Percentiles rank a stretch among this genome's conserved stretches.
Conservation (phyloP, 2,113 vertebrate genomes). For the Sigmodon hispidus region DNA sequence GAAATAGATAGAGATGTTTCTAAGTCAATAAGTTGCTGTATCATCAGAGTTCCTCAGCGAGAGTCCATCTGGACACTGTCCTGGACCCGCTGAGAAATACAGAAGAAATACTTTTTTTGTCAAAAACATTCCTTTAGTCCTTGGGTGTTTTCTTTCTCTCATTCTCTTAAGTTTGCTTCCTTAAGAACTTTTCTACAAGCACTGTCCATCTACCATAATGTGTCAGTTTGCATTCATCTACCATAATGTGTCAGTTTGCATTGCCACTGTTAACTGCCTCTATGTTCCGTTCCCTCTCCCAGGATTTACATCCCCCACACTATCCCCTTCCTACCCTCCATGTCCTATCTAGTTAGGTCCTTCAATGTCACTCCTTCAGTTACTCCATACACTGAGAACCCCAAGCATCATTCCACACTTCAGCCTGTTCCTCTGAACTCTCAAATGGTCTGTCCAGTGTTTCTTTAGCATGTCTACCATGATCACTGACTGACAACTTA, state of each 20-base stretch:
- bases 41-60: slow-evolving; percentile 90
- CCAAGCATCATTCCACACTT: not conserved
- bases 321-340: not conserved
- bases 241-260: not conserved
- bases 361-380: not conserved
- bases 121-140: slow-evolving; percentile 86
- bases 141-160: slow-evolving; percentile 72
- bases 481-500: too few relatives aligned
- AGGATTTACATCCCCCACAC: not conserved
- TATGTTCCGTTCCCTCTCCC: not conserved
- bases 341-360: not conserved
- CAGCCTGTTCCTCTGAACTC: not conserved
- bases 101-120: slow-evolving; percentile 86
- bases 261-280: not conserved
- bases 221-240: not conserved
- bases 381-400: not conserved
- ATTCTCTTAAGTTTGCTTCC: not conserved
- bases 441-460: not conserved
- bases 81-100: slow-evolving; percentile 90
- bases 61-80: slow-evolving; percentile 93
- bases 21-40: slow-evolving; percentile 91
- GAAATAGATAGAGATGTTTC: slow-evolving; percentile 92
- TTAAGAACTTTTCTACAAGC: not conserved
- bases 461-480: not conserved
- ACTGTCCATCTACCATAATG: not conserved